Conservation (phyloP, 2,113 vertebrate genomes). For the Myrmecobius fasciatus region DNA sequence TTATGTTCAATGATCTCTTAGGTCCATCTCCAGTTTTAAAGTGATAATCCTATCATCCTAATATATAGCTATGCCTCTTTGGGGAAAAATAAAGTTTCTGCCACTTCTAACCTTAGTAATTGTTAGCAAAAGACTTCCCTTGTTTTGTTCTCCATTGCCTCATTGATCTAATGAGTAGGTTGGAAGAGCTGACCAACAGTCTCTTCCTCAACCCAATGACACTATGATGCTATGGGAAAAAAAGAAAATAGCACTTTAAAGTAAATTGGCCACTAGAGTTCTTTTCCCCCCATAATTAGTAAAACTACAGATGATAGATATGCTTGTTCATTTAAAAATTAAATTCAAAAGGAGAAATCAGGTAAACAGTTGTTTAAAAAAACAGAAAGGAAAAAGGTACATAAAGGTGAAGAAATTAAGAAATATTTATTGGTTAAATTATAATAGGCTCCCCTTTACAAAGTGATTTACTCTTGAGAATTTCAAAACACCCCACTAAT, state of each 20-base stretch:
- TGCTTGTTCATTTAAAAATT: constrained; percentile 53
- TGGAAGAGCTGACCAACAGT: background rate
- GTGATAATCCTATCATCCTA: background rate
- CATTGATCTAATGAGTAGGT: background rate
- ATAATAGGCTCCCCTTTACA: background rate
- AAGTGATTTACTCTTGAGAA: background rate
- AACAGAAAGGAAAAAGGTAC: background rate
- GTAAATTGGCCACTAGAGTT: background rate
- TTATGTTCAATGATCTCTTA: background rate
- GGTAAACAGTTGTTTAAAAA: background rate
- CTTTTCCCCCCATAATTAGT: background rate
- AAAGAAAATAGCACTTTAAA: background rate
- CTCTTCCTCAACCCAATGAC: background rate
- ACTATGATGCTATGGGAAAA: background rate
- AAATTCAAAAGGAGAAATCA: constrained; percentile 12
- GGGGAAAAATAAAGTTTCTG: background rate
- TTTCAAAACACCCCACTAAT: constrained; percentile 48
- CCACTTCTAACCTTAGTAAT: background rate
- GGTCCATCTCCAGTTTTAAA: background rate
- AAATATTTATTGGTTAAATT: constrained; percentile 56
- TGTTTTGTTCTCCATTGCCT: background rate
- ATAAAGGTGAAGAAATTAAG: constrained; percentile 37
- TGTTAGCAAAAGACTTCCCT: background rate
- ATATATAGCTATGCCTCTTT: background rate
- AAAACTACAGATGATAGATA: background rate